Evolutionary conservation across 2,888 invertebrate genomes (phyloP).

Genomic region (Cistogaster globosa): DNA sequence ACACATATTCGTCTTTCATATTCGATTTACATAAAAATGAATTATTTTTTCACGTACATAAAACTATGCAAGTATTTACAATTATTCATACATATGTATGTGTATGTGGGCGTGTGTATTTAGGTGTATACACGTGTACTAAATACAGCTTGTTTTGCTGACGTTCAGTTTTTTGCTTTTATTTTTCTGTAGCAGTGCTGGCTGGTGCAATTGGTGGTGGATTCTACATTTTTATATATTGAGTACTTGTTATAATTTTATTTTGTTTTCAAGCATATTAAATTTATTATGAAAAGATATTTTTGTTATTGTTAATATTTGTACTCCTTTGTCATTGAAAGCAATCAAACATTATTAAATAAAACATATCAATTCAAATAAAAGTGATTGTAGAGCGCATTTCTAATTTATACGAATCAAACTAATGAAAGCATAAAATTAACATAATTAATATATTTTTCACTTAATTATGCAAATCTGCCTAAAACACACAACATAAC

Average conservation of each 20-base stretch:
- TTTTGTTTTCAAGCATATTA: slow-evolving; percentile 42
- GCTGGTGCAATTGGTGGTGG: slow-evolving; percentile 36
- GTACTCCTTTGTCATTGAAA: slow-evolving; percentile 55
- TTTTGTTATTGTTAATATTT: slow-evolving; percentile 32
- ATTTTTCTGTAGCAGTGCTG: neutral
- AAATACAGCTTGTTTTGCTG: neutral
- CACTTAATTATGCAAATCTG: slow-evolving; percentile 51
- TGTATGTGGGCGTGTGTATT: slow-evolving; percentile 10
- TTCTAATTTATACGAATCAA: neutral
- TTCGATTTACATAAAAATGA: slow-evolving; percentile 57
- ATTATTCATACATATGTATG: neutral
- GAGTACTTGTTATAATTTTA: slow-evolving; percentile 10
- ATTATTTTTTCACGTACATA: slow-evolving; percentile 18
- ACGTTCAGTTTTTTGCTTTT: neutral
- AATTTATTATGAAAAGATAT: slow-evolving; percentile 38
- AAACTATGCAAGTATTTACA: neutral
- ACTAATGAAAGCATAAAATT: slow-evolving; percentile 64
- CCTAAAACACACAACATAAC: slow-evolving; percentile 15
- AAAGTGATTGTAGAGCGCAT: neutral
- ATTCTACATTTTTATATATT: neutral
- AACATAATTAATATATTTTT: slow-evolving; percentile 65
- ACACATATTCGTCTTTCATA: slow-evolving; percentile 45
- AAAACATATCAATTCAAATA: slow-evolving; percentile 25
- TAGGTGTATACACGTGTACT: slow-evolving; percentile 39
- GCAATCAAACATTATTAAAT: slow-evolving; percentile 54